These are phyloP conservation scores for Hippopotamyrus pictus DNA, from an alignment of 2,797 vertebrate species.

Conservation along the genomic window DNA sequence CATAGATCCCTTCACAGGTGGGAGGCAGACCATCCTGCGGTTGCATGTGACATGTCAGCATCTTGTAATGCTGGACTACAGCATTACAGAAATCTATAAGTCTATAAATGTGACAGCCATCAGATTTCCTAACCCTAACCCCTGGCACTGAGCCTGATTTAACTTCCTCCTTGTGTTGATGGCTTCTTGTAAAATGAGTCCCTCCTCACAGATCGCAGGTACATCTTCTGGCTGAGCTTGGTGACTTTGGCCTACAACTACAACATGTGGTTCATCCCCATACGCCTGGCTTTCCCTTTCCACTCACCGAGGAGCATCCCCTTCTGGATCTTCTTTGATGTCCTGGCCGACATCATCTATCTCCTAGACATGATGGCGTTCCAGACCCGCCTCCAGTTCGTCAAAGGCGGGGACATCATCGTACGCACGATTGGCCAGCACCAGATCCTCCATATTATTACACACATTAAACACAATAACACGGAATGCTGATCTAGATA, in stretches of 20 bases:
- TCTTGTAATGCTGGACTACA: neutral
- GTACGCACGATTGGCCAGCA: constrained; percentile 57
- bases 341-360: constrained; percentile 66
- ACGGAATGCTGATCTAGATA: neutral
- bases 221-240: constrained; percentile 72
- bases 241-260: constrained; percentile 76
- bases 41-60: neutral
- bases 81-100: neutral
- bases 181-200: neutral
- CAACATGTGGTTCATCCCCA: constrained; percentile 77
- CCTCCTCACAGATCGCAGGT: constrained; percentile 62
- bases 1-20: constrained; percentile 59
- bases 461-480: neutral
- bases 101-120: neutral
- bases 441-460: neutral
- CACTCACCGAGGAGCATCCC: constrained; percentile 47
- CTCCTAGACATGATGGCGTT: constrained; percentile 71
- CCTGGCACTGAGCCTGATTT: neutral
- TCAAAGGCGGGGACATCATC: constrained; percentile 79
- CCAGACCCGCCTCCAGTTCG: constrained; percentile 78
- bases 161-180: neutral
- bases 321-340: constrained; percentile 66
- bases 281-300: constrained; percentile 71
- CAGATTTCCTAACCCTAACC: neutral
- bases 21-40: neutral